Evolutionary conservation across 2,797 vertebrate species (phyloP), one percentile per base, ranked within the genome.

Genomic region (Taeniopygia guttata): DNA sequence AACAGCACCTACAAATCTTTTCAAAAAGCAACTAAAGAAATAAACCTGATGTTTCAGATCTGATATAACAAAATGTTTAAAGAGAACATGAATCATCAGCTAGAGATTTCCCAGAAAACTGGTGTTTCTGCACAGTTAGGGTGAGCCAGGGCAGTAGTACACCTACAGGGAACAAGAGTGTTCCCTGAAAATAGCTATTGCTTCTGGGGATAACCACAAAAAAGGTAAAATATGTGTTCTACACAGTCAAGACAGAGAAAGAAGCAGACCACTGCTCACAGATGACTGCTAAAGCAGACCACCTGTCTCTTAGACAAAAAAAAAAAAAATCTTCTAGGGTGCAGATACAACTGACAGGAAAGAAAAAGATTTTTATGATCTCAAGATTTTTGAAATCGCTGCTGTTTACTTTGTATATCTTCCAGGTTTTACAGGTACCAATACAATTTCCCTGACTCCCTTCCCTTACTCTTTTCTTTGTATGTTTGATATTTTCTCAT

Each of bases 111-210:
- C n/a, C 38, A 52, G 60, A 66, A 93, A 58, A 77, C 5, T 63
- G 52, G 26, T 51, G 51, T 85, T 91, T 91, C 56, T 93, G 26
- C 36, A 62, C n/a, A 62, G 14, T 25, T 59, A 38, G 56, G 52
- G 56, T 85, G 26, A 87, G 27, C 36, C 49, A 54, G 40, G 55
- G 79, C 52, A 90, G 36, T 48, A 42, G 12, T 16, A 70, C 11
- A 7, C 46, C 73, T 49, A 78, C 80, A 78, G 23, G 21, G 54
- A 82, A 63, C 54, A 82, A 75, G 60, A 38, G 7, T 7, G 42
- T 56, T 81, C 40, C 69, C 69, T 63, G 68, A 66, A 87, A 87
- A 85, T 54, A 91, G 46, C 78, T 87, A 42, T 54, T 87, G 48
- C 38, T 86, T 89, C 84, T 81, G 56, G 25, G n/a, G 15, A 54